A percentile compares a stretch with the other conserved stretches of the same genome.
Evolutionary conservation across 1,140 invertebrate genomes (phyloP).

Genomic region (Octopus sinensis): DNA sequence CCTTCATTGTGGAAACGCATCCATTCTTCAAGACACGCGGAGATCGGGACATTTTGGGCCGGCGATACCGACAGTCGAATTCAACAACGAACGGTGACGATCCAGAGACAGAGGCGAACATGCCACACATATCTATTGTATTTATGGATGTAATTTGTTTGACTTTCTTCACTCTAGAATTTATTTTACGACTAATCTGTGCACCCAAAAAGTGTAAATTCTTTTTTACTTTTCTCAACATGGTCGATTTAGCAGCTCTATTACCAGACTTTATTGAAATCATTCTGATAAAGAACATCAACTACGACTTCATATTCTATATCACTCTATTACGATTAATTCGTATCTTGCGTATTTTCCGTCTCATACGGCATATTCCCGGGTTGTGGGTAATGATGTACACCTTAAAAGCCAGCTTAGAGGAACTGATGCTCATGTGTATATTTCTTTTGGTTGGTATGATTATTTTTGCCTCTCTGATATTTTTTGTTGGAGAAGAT

Average conservation of each 20-base stretch:
- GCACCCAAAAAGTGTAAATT: constrained; percentile 53
- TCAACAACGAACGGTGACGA: background rate
- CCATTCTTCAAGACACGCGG: constrained; percentile 19
- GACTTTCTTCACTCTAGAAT: constrained; percentile 57
- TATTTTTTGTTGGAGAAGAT: constrained; percentile 50
- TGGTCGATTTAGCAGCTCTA: constrained; percentile 56
- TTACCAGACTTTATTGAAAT: constrained; percentile 51
- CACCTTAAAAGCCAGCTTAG: constrained; percentile 94
- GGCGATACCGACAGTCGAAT: background rate
- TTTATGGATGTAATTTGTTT: constrained; percentile 50
- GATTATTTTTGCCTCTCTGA: constrained; percentile 93
- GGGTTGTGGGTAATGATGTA: constrained; percentile 95
- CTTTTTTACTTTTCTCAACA: constrained; percentile 48
- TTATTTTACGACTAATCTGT: constrained; percentile 50
- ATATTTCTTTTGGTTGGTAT: constrained; percentile 97
- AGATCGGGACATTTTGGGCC: background rate
- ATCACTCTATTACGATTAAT: constrained; percentile 27
- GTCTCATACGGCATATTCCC: constrained; percentile 72
- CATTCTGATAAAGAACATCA: constrained; percentile 21
- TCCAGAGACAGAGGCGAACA: background rate
- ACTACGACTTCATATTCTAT: constrained; percentile 9
- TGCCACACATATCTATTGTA: constrained; percentile 26
- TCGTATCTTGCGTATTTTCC: constrained; percentile 39
- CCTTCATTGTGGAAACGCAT: constrained; percentile 39
- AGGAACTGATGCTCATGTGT: constrained; percentile 94